Evolutionary conservation across 2,888 invertebrate genomes (phyloP), one percentile per base, ranked within the genome.

Genomic region (Eristalis arbustorum): DNA sequence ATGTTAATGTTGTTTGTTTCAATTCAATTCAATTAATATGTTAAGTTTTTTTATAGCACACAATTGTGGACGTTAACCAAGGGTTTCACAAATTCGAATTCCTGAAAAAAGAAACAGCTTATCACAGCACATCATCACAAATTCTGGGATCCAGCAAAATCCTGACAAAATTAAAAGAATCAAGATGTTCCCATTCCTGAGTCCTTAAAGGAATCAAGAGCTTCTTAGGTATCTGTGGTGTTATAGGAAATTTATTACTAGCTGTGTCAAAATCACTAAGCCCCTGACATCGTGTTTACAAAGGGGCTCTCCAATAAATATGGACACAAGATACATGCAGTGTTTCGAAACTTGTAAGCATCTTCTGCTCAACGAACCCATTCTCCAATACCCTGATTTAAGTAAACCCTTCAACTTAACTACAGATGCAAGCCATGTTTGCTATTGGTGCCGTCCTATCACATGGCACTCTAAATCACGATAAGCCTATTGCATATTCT

Each of bases 381-480:
- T 67, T 28, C 13, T 66, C n/a, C 67, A 42, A 25, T 62, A 61
- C n/a, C 37, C 73, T 11, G 42, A 75, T 28, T 67, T 59, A 23
- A 40, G 59, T 3, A 23, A 40, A 37, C 66, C 59, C 37, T 67
- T 67, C n/a, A 75, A 75, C 31, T 28, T 67, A 23, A 75, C 75
- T n/a, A n/a, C n/a, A 18, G 75, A 75, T 40, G 67, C 61, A 61
- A 75, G 59, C 34, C 40, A 89, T n/a, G 40, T 88, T 34, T 8
- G 90, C 90, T 0, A 56, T 90, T 3, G 90, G 90, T 0, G 88
- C 82, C 0, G 88, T 91, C 2, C 11, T 91, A 23, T 88, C 88
- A 5, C 91, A 91, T 88, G 88, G 73, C 28, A 4, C 72, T 13
- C 59, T n/a, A 61, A 73, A 67, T 40, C 22, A 42, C 28, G 85